Percentiles rank a stretch among this genome's conserved stretches.
Conservation (phyloP, 2,113 vertebrate genomes). For the Gadus macrocephalus region DNA sequence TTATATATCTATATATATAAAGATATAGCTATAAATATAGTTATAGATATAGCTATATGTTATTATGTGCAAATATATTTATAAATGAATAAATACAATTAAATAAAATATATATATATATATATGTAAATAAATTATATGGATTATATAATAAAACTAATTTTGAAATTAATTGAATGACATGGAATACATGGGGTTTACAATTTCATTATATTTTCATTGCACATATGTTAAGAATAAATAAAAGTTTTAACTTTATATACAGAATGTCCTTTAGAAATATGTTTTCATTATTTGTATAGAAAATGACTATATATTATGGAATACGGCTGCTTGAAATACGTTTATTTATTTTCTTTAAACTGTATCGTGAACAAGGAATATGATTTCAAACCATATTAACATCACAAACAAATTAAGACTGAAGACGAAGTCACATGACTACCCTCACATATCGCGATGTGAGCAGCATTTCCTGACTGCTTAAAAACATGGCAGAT, state of each 20-base stretch:
- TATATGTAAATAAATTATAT: background rate
- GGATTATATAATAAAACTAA: no score
- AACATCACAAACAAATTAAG: no score
- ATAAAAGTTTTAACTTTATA: no score
- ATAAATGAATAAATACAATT: background rate
- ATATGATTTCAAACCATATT: no score
- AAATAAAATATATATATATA: background rate
- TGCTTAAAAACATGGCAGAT: conserved; percentile 77
- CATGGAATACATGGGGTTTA: no score
- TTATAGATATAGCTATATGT: background rate
- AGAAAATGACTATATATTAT: background rate
- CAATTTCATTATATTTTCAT: no score
- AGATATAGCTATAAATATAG: background rate
- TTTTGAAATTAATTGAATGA: no score
- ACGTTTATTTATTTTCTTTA: no score
- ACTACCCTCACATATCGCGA: conserved; percentile 51
- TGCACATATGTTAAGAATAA: no score
- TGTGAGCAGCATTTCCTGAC: background rate
- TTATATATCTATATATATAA: background rate
- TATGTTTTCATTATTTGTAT: background rate
- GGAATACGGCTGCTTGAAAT: no score
- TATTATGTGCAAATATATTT: background rate
- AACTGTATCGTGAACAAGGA: no score
- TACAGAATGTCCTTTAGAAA: background rate
- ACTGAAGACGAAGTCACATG: background rate